Evolutionary conservation across 1,140 invertebrate species (phyloP), one percentile per base, ranked within the genome.

Genomic region (Bombus cullumanus): DNA sequence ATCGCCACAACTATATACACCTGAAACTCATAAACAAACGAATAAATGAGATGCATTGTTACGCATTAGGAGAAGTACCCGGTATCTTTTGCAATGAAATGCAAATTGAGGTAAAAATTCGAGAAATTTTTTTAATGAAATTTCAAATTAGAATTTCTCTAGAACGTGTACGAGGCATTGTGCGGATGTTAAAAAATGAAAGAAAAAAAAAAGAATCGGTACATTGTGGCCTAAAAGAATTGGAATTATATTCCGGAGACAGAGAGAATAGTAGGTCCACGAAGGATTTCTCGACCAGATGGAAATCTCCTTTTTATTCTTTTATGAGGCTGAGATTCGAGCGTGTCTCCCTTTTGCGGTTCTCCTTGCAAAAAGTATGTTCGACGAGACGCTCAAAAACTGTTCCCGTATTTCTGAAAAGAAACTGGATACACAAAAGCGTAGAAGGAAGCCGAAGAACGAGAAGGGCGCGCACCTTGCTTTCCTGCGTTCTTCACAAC

Each of bases 391-490:
- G 73, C 88, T 93, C 62, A 37, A 78, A 78, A 80, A 80, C 47
- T 73, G 68, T 93, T 93, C 90, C 91, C 93, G 92, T 92, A 93
- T 93, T 93, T 86, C 85, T 94, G 92, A 94, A 94, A 94, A 93
- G 92, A 92, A 93, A 92, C 92, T 87, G 88, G 92, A 92, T 90
- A 90, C 90, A 87, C 68, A 85, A 85, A 72, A 85, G 76, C 39
- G 9, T 71, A 31, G 87, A 53, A 68, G 22, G 59, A 37, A n/a
- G 43, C 18, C 25, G 82, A 81, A 86, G 73, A 83, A 76, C 86
- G 62, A 83, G 78, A 28, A 76, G 13, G n/a, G 53, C 43, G 53
- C 91, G 91, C 93, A 93, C 93, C 92, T 93, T 93, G 92, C 92
- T 92, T 86, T 85, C 87, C 75, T 80, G 69, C 76, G 37, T 34